Evolutionary conservation across 2,797 vertebrate species (phyloP).

Genomic region (Danio albolineatus): DNA sequence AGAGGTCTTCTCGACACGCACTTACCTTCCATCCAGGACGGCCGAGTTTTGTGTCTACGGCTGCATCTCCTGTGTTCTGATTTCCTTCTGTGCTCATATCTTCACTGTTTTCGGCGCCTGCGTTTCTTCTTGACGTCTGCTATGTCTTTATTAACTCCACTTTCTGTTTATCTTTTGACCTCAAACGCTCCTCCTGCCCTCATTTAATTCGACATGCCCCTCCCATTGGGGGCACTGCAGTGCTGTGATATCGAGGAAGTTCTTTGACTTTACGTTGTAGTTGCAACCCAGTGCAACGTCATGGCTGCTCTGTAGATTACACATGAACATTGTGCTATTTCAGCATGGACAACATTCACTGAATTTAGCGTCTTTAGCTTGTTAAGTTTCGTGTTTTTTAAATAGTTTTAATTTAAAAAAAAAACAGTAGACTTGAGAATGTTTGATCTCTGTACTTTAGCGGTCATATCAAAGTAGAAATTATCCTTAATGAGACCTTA

Average conservation of each 20-base stretch:
- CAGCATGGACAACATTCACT: not conserved
- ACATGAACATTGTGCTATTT: not conserved
- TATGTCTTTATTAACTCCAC: not conserved
- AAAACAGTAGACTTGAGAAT: too few species aligned
- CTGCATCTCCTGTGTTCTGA: not conserved
- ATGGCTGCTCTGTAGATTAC: not conserved
- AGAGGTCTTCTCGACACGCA: not conserved
- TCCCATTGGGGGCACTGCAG: not conserved
- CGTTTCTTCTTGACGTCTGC: not conserved
- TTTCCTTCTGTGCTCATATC: constrained; percentile 1
- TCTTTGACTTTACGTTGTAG: not conserved
- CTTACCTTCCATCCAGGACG: constrained; percentile 30
- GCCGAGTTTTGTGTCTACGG: not conserved
- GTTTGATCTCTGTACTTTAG: not conserved
- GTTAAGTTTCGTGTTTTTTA: too few species aligned
- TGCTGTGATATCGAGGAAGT: not conserved
- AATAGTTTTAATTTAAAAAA: too few species aligned
- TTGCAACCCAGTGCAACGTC: constrained; percentile 8
- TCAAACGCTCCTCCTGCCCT: not conserved
- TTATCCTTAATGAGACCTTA: not conserved
- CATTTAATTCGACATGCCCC: not conserved
- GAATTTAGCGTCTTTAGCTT: not conserved
- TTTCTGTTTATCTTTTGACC: not conserved
- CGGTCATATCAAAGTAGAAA: not conserved
- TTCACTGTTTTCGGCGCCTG: not conserved